Percentiles rank a stretch among this genome's conserved stretches.
These are phyloP conservation scores for Notarius quadriscutis DNA, from an alignment of 2,113 vertebrate species.

Conservation along the genomic window DNA sequence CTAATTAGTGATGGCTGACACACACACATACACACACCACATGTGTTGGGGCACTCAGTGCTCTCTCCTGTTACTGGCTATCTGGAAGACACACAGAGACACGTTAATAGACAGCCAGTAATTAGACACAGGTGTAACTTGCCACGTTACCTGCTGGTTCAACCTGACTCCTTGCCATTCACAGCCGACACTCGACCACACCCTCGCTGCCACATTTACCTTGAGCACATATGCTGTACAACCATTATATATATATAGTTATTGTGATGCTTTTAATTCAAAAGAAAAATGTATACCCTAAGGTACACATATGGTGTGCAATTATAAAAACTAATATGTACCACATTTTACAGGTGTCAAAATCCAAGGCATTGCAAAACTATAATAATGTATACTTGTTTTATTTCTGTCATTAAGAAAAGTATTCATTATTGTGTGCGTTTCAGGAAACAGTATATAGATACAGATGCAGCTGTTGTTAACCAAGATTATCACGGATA, in stretches of 20 bases:
- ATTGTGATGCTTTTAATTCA: neutral
- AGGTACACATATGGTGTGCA: neutral
- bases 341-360: neutral
- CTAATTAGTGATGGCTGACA: too few species aligned
- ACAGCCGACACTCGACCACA: too few species aligned
- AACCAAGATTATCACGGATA: neutral
- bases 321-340: neutral
- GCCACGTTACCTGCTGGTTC: too few species aligned
- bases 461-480: neutral
- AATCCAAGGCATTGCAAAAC: neutral
- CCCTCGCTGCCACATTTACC: too few species aligned
- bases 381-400: neutral
- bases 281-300: neutral
- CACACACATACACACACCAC: too few species aligned
- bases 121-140: too few species aligned
- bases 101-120: too few species aligned
- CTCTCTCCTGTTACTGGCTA: too few species aligned
- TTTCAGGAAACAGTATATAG: neutral
- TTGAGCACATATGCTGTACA: neutral
- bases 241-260: neutral
- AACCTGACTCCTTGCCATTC: too few species aligned
- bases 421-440: neutral
- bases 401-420: neutral
- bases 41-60: too few species aligned
- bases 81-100: too few species aligned